Percentiles rank a stretch among this genome's conserved stretches.
These are phyloP conservation scores for Rhinoderma darwinii DNA, from an alignment of 2,113 vertebrate species.

Conservation along the genomic window DNA sequence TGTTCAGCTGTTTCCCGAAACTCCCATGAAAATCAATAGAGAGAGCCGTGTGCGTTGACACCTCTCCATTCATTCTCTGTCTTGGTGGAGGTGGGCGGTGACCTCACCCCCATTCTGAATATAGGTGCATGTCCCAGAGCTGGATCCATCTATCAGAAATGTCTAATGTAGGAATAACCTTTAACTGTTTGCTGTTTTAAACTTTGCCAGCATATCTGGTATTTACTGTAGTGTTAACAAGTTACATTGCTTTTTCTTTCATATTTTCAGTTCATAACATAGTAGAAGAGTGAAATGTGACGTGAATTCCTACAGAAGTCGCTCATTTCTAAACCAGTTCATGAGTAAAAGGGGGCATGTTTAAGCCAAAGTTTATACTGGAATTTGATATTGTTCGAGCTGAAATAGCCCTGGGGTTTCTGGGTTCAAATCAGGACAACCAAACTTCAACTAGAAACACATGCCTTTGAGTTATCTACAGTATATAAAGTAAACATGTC, in stretches of 20 bases:
- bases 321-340: slow-evolving; percentile 31
- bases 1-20: no score
- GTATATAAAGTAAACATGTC: neutral
- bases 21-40: no score
- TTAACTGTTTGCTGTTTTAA: no score
- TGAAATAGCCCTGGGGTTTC: slow-evolving; percentile 42
- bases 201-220: no score
- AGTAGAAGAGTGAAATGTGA: neutral
- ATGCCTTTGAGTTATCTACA: slow-evolving; percentile 11
- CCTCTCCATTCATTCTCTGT: no score
- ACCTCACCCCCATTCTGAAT: no score
- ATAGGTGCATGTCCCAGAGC: no score
- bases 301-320: slow-evolving; percentile 36
- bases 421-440: slow-evolving; percentile 54
- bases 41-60: no score
- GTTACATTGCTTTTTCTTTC: neutral
- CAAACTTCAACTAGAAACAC: slow-evolving; percentile 45
- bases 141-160: no score
- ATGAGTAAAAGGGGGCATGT: slow-evolving; percentile 36
- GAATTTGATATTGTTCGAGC: slow-evolving; percentile 59
- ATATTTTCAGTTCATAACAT: neutral
- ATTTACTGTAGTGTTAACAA: no score
- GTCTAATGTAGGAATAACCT: no score
- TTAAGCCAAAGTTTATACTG: slow-evolving; percentile 39
- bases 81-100: no score